Base-by-base conservation (phyloP, 1,140 invertebrate species). In the Caenorhabditis brenneri region DNA sequence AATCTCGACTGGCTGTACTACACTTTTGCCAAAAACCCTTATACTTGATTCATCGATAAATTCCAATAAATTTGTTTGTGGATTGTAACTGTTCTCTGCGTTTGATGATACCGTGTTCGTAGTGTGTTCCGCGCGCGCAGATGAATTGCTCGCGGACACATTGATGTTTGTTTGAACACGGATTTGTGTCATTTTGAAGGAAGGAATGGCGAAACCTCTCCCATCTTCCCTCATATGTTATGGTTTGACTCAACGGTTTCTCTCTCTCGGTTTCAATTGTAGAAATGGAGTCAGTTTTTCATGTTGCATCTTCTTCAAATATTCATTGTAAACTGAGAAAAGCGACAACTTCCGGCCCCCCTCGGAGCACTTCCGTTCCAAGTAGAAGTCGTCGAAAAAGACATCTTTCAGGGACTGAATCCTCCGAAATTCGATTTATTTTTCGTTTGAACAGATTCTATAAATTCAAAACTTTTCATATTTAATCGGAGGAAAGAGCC, bases 261-360 rank as follows among this genome's bases (percentile, higher is more conserved):
- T n/a, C 19, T 65, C 29, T 65, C 33, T 36, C 58, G 2, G 22
- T 1, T 9, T 27, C n/a, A 51, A 12, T 33, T 24, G 31, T 65
- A 29, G 36, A 29, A 42, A 5, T 39, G 29, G n/a, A 42, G 19
- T 33, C 16, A 2, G 29, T 74, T 65, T 7, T 36, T 65, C 53
- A 12, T 58, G 9, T 58, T 58, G 12, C 22, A 58, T 31, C 36
- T 74, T 74, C 65, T 42, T 74, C 65, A 74, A 74, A 74, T 74
- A 74, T 74, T 74, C 65, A 74, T 74, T 74, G 65, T 42, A 74
- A 74, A 74, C 65, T 74, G 36, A 74, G 65, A 74, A 74, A 74
- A 74, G 65, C 36, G 36, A 74, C 65, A 74, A 74, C 65, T 74
- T 74, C 65, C 65, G 65, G 65, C 36, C 36, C 29, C 31, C 15